These are phyloP conservation scores for Oxytorus armatus DNA, from an alignment of 2,888 invertebrate species.

Conservation along the genomic window DNA sequence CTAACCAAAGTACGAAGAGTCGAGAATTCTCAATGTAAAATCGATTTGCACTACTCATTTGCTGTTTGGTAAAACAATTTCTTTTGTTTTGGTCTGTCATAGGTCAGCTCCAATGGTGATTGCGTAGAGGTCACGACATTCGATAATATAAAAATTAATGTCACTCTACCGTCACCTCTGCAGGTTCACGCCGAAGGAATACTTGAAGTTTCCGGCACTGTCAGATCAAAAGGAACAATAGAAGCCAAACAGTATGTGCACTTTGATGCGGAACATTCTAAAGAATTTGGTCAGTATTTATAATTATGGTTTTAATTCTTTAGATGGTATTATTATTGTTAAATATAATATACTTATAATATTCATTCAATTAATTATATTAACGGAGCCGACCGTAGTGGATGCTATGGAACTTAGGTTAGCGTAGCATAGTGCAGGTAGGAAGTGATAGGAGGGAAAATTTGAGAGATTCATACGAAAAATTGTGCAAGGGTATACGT, in stretches of 20 bases:
- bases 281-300: slow-evolving; percentile 76
- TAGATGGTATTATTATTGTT: neutral
- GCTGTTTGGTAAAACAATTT: neutral
- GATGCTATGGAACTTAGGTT: too few relatives aligned
- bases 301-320: neutral
- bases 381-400: too few relatives aligned
- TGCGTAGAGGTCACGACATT: slow-evolving; percentile 77
- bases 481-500: too few relatives aligned
- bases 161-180: slow-evolving; percentile 75
- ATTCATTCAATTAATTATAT: too few relatives aligned
- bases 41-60: neutral
- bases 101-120: slow-evolving; percentile 77
- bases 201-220: slow-evolving; percentile 78
- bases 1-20: slow-evolving; percentile 73
- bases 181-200: slow-evolving; percentile 74
- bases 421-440: too few relatives aligned
- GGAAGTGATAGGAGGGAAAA: too few relatives aligned
- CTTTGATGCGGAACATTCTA: slow-evolving; percentile 70
- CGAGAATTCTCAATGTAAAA: neutral
- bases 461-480: too few relatives aligned
- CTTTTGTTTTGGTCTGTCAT: slow-evolving; percentile 37
- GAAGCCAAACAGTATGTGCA: slow-evolving; percentile 72
- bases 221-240: slow-evolving; percentile 78
- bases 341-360: neutral
- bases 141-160: slow-evolving; percentile 78